These are phyloP conservation scores for Capromys pilorides DNA, from an alignment of 2,797 vertebrate species.

Conservation along the genomic window DNA sequence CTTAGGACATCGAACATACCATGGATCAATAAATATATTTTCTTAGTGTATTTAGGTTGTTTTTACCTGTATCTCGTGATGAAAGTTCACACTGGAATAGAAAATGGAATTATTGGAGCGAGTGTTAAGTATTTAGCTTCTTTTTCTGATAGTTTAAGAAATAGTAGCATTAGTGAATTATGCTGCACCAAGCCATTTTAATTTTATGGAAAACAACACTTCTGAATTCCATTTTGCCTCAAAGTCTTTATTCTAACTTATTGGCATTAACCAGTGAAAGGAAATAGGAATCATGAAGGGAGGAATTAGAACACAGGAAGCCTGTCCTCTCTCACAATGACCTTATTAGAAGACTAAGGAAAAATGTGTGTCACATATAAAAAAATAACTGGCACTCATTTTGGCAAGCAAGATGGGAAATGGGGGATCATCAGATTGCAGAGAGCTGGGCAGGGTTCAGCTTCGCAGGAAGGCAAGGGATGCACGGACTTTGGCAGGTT, in stretches of 20 bases:
- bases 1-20: neutral
- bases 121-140: neutral
- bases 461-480: neutral
- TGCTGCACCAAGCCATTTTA: neutral
- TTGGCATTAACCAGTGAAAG: constrained; percentile 6
- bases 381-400: neutral
- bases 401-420: constrained; percentile 41
- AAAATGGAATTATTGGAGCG: neutral
- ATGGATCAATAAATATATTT: neutral
- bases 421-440: neutral
- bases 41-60: neutral
- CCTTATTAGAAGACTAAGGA: constrained; percentile 52
- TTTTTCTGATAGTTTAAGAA: neutral
- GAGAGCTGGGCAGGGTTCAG: neutral
- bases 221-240: constrained; percentile 28
- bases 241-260: constrained; percentile 17
- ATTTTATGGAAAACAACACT: constrained; percentile 9
- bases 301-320: constrained; percentile 57
- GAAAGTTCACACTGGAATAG: neutral
- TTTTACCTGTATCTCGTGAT: constrained; percentile 16
- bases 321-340: constrained; percentile 37
- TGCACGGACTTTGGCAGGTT: neutral
- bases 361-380: constrained; percentile 51
- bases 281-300: constrained; percentile 50
- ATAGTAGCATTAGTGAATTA: neutral